These are phyloP conservation scores for Austrofundulus limnaeus DNA, from an alignment of 2,113 vertebrate species.

Conservation along the genomic window DNA sequence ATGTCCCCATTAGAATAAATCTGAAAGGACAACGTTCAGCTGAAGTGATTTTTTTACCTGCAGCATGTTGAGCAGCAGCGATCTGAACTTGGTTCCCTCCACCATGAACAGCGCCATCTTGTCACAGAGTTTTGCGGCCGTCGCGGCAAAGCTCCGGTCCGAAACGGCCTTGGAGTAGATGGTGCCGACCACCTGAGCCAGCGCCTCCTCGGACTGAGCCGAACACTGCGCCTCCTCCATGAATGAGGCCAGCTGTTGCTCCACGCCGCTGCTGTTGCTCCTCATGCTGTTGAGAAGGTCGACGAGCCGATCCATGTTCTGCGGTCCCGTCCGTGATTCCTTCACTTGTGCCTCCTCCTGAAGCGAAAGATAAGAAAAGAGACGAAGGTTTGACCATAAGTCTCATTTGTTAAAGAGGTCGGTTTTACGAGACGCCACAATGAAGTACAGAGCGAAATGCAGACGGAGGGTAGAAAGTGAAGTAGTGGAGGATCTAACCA, in stretches of 20 bases:
- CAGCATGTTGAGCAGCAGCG: slow-evolving; percentile 96
- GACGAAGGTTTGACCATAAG: too few species aligned
- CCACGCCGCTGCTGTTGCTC: slow-evolving; percentile 92
- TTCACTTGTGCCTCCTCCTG: slow-evolving; percentile 88
- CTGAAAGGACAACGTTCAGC: too few species aligned
- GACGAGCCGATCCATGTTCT: slow-evolving; percentile 92
- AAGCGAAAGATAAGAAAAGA: slow-evolving; percentile 2
- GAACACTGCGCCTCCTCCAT: slow-evolving; percentile 97
- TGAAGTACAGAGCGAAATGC: too few species aligned
- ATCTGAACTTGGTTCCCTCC: slow-evolving; percentile 97
- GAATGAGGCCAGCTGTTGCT: slow-evolving; percentile 90
- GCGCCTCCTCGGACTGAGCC: slow-evolving; percentile 90
- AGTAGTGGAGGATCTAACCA: too few species aligned
- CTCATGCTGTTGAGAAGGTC: slow-evolving; percentile 97
- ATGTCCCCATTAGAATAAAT: too few species aligned
- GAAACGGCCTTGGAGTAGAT: slow-evolving; percentile 93
- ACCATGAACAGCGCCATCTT: slow-evolving; percentile 99
- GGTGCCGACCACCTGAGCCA: slow-evolving; percentile 89
- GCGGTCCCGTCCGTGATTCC: slow-evolving; percentile 68
- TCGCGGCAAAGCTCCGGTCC: slow-evolving; percentile 94
- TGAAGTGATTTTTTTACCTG: slow-evolving; percentile 80
- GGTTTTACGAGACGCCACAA: too few species aligned
- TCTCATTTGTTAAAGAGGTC: too few species aligned
- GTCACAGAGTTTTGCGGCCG: slow-evolving; percentile 92
- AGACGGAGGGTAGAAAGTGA: too few species aligned